Evolutionary conservation across 2,113 vertebrate species (phyloP).

Genomic region (Serinus canaria): DNA sequence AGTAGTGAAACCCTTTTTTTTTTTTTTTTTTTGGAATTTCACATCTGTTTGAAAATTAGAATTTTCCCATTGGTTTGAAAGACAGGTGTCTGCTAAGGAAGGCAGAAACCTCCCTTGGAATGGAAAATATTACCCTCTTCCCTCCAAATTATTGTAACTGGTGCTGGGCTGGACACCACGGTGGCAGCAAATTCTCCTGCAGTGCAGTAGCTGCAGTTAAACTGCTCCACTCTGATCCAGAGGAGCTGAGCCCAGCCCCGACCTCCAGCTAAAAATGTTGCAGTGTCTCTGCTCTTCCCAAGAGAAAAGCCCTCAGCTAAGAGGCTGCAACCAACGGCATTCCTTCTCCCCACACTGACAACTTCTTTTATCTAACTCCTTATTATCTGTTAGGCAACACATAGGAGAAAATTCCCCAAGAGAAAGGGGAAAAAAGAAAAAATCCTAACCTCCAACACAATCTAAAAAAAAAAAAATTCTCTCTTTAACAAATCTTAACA

Average conservation of each 20-base stretch:
- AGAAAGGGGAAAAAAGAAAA: neutral
- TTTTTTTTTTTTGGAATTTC: neutral
- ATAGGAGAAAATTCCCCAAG: neutral
- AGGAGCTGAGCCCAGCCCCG: neutral
- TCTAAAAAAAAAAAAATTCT: neutral
- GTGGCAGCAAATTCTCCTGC: neutral
- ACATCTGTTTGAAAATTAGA: neutral
- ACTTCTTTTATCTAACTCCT: neutral
- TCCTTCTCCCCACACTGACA: neutral
- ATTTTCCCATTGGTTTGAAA: neutral
- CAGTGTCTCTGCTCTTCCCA: neutral
- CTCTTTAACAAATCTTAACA: neutral
- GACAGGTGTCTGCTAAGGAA: neutral
- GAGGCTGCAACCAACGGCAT: neutral
- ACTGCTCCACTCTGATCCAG: neutral
- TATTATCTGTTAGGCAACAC: neutral
- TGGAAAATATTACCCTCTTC: neutral
- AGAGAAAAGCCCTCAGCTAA: neutral
- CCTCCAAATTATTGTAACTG: neutral
- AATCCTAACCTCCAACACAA: neutral
- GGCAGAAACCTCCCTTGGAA: neutral
- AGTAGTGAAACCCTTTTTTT: neutral
- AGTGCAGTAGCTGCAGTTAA: neutral
- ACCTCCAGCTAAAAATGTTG: neutral
- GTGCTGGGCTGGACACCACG: rapidly evolving